A percentile compares a stretch with the other conserved stretches of the same genome.
phyloP scores from a whole-genome alignment of 1,140 invertebrate species.

The Nephotettix cincticeps region DNA sequence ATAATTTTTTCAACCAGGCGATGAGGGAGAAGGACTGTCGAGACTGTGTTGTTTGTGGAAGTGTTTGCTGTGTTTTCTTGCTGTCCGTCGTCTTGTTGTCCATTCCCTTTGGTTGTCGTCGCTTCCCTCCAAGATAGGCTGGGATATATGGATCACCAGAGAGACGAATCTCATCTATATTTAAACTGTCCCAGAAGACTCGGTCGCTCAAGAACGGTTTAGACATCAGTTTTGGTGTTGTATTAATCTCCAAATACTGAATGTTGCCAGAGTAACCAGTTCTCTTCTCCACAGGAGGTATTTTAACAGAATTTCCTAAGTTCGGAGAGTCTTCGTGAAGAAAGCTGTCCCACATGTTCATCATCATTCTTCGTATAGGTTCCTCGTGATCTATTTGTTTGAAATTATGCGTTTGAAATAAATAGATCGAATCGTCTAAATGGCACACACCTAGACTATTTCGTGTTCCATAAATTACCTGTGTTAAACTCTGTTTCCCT shows the following conservation, averaged over 20 bases:
- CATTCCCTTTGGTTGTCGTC: no score
- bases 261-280: background rate
- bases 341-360: background rate
- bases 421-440: slow-evolving; percentile 33
- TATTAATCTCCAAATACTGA: background rate
- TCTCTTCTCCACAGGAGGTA: background rate
- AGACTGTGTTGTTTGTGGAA: no score
- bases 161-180: no score
- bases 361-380: background rate
- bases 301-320: background rate
- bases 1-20: no score
- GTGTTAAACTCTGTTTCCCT: slow-evolving; percentile 32
- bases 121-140: no score
- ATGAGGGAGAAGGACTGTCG: no score
- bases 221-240: background rate
- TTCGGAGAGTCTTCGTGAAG: background rate
- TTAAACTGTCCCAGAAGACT: background rate
- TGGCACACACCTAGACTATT: slow-evolving; percentile 35
- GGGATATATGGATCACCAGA: no score
- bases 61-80: no score
- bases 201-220: background rate
- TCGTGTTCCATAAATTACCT: background rate
- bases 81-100: no score
- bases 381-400: slow-evolving; percentile 13
- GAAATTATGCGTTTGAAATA: background rate